A percentile compares a stretch with the other conserved stretches of the same genome.
These are phyloP conservation scores for Fregata magnificens DNA, from an alignment of 2,113 vertebrate genomes.

Conservation along the genomic window DNA sequence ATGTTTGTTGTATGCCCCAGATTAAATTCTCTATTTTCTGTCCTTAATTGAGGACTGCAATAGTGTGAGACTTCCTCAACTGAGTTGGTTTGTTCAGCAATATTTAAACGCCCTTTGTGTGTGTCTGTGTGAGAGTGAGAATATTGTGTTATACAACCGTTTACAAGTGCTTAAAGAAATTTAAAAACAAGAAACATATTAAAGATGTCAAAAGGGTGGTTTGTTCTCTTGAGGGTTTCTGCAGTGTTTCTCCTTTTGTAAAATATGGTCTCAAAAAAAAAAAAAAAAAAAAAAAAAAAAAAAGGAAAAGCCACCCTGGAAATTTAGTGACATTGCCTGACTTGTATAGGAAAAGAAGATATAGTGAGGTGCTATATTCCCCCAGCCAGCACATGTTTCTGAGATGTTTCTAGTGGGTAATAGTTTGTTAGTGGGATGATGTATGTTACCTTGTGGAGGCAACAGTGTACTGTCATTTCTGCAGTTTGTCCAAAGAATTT, in stretches of 20 bases:
- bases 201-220: background rate
- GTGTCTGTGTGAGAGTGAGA: background rate
- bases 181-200: background rate
- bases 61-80: background rate
- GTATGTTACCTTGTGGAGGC: background rate
- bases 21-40: background rate
- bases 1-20: background rate
- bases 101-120: background rate
- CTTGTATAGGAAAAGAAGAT: background rate
- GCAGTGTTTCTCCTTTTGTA: background rate
- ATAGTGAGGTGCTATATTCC: background rate
- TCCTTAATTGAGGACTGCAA: background rate
- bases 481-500: slow-evolving; percentile 17
- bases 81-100: background rate
- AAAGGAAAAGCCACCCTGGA: background rate
- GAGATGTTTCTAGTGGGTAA: slow-evolving; percentile 18
- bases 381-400: slow-evolving; percentile 1
- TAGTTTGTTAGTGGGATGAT: slow-evolving; percentile 50
- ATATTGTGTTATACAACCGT: background rate
- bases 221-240: background rate
- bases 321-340: background rate
- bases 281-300: too few species aligned
- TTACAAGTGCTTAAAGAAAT: background rate
- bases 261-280: background rate
- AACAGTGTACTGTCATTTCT: slow-evolving; percentile 22